Percentiles rank a stretch among this genome's conserved stretches.
These are phyloP conservation scores for Strigamia transsilvanica DNA, from an alignment of 2,888 invertebrate genomes.

Conservation along the genomic window DNA sequence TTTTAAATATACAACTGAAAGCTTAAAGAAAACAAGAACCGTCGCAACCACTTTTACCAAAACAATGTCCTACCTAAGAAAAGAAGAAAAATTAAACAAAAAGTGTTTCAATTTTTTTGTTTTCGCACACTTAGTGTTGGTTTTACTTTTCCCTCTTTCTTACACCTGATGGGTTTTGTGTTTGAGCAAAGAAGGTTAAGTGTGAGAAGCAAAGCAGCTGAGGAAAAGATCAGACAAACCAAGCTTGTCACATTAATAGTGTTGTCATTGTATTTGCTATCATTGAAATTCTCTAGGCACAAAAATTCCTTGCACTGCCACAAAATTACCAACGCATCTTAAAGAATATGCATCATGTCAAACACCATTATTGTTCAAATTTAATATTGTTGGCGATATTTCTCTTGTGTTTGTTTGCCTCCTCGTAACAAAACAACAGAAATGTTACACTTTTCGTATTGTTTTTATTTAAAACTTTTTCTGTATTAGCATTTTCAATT, in stretches of 20 bases:
- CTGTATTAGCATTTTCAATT: neutral
- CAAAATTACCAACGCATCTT: neutral
- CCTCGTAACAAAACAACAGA: neutral
- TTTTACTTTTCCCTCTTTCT: neutral
- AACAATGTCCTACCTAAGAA: neutral
- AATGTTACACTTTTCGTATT: no score
- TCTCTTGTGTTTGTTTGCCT: neutral
- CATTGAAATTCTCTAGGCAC: constrained; percentile 20
- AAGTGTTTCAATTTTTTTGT: constrained; percentile 2
- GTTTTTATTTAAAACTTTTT: no score
- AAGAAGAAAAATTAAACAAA: neutral
- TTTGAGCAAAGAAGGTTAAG: constrained; percentile 40
- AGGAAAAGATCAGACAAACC: constrained; percentile 38
- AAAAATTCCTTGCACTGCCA: neutral
- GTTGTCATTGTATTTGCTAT: constrained; percentile 44
- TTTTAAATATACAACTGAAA: neutral
- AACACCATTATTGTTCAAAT: neutral
- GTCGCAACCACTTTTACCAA: neutral
- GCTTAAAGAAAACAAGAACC: neutral
- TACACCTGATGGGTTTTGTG: constrained; percentile 41
- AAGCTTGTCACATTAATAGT: constrained; percentile 42
- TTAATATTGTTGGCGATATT: neutral
- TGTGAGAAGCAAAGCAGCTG: constrained; percentile 44
- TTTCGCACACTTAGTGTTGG: constrained; percentile 12
- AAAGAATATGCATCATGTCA: no score